These are phyloP conservation scores for Ischnus inquisitorius DNA, from an alignment of 2,888 invertebrate species.

Conservation along the genomic window DNA sequence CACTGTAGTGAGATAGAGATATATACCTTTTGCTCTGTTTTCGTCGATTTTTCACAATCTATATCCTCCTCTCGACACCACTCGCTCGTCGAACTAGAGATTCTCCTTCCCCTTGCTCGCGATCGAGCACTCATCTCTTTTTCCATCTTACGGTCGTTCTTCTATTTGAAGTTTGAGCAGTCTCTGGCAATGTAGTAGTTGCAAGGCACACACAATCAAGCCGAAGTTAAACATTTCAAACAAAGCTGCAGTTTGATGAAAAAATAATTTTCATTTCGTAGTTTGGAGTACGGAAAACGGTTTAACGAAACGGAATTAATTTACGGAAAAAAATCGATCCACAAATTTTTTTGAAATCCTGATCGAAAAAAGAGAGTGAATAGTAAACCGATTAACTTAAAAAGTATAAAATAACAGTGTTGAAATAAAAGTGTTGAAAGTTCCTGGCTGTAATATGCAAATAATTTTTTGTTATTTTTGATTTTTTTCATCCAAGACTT, in stretches of 20 bases:
- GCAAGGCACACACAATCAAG: background rate
- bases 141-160: background rate
- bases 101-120: conserved; percentile 19
- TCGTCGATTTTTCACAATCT: conserved; percentile 15
- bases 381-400: no score
- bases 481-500: no score
- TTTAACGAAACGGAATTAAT: background rate
- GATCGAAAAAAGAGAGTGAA: background rate
- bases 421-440: no score
- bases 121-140: conserved; percentile 10
- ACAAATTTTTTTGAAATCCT: background rate
- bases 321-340: no score
- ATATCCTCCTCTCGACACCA: conserved; percentile 19
- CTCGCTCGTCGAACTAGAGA: conserved; percentile 21
- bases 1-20: background rate
- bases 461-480: no score
- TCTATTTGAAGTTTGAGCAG: background rate
- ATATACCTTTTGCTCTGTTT: conserved; percentile 33
- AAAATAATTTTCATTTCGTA: background rate
- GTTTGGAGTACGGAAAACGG: background rate
- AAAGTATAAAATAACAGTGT: no score
- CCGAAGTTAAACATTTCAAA: background rate
- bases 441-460: no score
- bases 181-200: background rate
- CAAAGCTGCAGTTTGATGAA: background rate